A percentile compares a stretch with the other conserved stretches of the same genome.
Conservation (phyloP, 2,113 vertebrate species). For the Gulo gulo region DNA sequence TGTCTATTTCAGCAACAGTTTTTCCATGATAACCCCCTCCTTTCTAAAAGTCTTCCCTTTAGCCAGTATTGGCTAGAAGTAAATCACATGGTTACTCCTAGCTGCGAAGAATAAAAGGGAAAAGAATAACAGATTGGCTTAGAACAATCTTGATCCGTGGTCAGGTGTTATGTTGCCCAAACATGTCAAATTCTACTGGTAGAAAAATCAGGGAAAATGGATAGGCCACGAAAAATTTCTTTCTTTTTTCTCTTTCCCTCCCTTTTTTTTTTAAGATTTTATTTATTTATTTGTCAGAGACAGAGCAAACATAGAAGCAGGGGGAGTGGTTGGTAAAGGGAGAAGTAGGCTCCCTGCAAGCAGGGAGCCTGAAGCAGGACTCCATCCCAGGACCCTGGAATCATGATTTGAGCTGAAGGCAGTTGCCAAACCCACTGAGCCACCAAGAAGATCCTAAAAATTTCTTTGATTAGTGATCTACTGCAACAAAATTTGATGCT, state of each 20-base stretch:
- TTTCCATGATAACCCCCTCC: neutral
- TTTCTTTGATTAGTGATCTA: neutral
- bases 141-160: neutral
- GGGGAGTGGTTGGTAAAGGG: no score
- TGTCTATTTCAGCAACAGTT: neutral
- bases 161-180: neutral
- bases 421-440: neutral
- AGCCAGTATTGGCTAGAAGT: neutral
- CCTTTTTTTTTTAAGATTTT: no score
- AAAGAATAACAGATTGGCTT: neutral
- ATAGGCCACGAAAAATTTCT: neutral
- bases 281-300: no score
- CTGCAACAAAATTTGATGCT: neutral
- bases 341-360: no score
- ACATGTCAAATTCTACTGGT: neutral
- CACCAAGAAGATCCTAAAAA: neutral
- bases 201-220: neutral
- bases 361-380: no score
- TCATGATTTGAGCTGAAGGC: neutral
- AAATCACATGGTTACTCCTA: neutral
- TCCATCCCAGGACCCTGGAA: no score
- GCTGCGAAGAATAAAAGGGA: neutral
- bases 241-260: no score
- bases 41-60: neutral
- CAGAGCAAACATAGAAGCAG: no score